Conservation (phyloP, 2,113 vertebrate genomes). For the Orientallactaga bullata region DNA sequence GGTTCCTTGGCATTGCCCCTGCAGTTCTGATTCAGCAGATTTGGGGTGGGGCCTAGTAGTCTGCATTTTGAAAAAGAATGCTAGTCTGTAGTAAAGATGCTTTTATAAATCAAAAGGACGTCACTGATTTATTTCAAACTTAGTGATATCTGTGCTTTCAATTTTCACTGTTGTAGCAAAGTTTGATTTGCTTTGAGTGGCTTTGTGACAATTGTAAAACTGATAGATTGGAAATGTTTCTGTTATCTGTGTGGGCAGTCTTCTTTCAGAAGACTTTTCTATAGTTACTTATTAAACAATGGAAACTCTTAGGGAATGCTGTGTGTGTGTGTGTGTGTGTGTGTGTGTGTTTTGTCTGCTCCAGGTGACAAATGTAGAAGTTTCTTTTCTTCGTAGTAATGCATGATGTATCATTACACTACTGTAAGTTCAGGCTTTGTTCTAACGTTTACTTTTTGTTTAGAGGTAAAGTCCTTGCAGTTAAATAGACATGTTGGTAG, state of each 20-base stretch:
- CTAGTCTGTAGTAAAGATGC: neutral
- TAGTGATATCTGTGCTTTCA: neutral
- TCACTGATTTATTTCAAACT: constrained; percentile 13
- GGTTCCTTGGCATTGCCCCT: constrained; percentile 8
- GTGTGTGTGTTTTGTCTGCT: too few relatives aligned
- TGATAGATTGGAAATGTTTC: constrained; percentile 46
- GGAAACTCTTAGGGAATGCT: constrained; percentile 47
- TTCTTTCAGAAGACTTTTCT: constrained; percentile 48
- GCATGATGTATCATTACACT: neutral
- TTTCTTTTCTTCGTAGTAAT: constrained; percentile 43
- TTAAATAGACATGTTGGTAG: neutral
- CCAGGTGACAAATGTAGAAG: too few relatives aligned
- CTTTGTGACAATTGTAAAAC: constrained; percentile 37
- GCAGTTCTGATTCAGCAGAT: constrained; percentile 57
- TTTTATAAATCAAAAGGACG: constrained; percentile 12
- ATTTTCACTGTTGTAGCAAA: neutral
- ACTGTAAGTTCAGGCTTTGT: neutral
- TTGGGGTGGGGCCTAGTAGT: constrained; percentile 15
- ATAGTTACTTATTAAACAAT: constrained; percentile 37
- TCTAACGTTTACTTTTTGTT: neutral
- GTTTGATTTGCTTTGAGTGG: constrained; percentile 7
- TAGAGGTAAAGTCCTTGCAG: constrained; percentile 43
- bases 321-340: neutral
- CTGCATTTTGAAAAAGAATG: constrained; percentile 53
- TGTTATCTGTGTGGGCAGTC: constrained; percentile 14